phyloP scores from a whole-genome alignment of 1,140 invertebrate species.

The Lepidurus arcticus region DNA sequence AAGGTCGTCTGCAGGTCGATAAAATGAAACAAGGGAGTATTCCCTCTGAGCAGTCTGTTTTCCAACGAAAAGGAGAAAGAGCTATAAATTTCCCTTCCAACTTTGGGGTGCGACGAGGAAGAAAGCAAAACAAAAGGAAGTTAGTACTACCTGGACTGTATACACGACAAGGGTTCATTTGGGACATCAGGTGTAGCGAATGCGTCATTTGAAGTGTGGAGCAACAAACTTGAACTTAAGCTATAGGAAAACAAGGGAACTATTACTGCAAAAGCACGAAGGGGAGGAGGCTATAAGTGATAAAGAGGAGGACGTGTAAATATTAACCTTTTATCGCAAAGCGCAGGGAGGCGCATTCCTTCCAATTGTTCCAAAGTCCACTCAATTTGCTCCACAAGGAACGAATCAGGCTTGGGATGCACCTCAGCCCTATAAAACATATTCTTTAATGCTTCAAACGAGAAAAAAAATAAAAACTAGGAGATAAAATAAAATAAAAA shows the following conservation, averaged over 20 bases:
- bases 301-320: neutral
- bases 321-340: neutral
- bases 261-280: neutral
- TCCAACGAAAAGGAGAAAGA: neutral
- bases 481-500: too few relatives aligned
- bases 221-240: neutral
- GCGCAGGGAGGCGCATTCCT: slow-evolving; percentile 6
- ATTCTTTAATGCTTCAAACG: too few relatives aligned
- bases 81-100: neutral
- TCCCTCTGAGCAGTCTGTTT: neutral
- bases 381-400: slow-evolving; percentile 1
- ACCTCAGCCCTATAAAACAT: neutral
- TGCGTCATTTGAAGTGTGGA: neutral
- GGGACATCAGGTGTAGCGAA: neutral
- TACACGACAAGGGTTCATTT: neutral
- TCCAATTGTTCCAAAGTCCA: slow-evolving; percentile 7
- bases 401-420: slow-evolving; percentile 7
- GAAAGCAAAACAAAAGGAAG: neutral
- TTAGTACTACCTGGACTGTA: neutral
- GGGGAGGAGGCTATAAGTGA: neutral
- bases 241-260: neutral
- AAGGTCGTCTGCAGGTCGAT: slow-evolving; percentile 13
- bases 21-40: neutral
- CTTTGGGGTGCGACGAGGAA: neutral
- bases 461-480: too few relatives aligned